A percentile compares a stretch with the other conserved stretches of the same genome.
phyloP scores from a whole-genome alignment of 2,113 vertebrate species.

The Camelus bactrianus region DNA sequence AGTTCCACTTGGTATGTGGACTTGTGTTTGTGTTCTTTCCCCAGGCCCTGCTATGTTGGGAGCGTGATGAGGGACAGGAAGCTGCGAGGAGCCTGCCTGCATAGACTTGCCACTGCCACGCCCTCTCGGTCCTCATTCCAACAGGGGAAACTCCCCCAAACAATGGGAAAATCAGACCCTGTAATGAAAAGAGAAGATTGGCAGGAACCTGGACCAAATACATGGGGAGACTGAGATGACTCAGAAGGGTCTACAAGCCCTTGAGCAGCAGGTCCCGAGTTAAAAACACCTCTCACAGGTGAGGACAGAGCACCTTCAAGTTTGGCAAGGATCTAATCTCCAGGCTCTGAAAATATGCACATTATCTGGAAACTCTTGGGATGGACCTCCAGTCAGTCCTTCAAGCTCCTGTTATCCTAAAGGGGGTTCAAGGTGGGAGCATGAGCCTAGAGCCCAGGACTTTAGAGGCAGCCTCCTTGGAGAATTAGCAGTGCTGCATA shows the following conservation, averaged over 20 bases:
- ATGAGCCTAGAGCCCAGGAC: not conserved
- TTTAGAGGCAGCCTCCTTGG: not conserved
- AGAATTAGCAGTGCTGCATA: not conserved
- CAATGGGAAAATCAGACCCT: not conserved
- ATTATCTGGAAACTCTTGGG: not conserved
- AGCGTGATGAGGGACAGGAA: not conserved
- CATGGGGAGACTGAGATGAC: not conserved
- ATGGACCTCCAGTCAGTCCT: not conserved
- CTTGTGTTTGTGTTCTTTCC: not conserved
- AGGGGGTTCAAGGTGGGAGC: not conserved
- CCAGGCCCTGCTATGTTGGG: not conserved
- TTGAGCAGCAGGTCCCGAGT: not conserved
- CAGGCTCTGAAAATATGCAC: not conserved
- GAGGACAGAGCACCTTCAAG: not conserved
- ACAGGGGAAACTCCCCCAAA: no score
- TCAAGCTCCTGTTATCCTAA: not conserved
- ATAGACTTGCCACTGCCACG: not conserved
- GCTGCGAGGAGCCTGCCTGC: not conserved
- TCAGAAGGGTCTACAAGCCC: not conserved
- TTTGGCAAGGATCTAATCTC: slow-evolving; percentile 5
- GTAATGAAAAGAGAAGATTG: not conserved
- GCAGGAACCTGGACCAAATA: not conserved
- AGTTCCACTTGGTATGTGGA: not conserved
- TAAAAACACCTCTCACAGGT: slow-evolving; percentile 24
- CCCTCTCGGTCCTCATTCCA: not conserved